Base-by-base conservation (phyloP, 2,888 invertebrate genomes). In the Melieria picta region DNA sequence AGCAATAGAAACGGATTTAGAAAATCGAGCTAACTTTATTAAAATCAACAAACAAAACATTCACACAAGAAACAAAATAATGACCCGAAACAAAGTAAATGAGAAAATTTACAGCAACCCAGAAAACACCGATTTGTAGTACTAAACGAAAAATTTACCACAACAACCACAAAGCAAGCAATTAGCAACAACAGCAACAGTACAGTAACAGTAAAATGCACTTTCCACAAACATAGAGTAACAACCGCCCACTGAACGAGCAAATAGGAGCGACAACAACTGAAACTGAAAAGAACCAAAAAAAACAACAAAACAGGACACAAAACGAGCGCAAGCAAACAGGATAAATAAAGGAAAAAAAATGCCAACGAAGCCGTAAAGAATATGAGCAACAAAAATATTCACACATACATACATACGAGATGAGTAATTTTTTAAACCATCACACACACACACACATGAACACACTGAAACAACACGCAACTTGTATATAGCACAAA, bases 141-240 rank as follows among this genome's bases (percentile, higher is more conserved):
- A 81, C 77, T 78, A 79, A 77, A 76, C 76, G 74, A 66, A 52
- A 75, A 62, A 63, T 5, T 50, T 45, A 66, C n/a, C 66, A 30
- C 9, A 42, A 71, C 70, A 67, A 43, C 4, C 7, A 42, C 1
- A 30, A 43, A 48, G 4, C 3, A 61, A 61, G 42, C n/a, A 60
- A 30, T 43, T 48, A 5, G 42, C 47, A 56, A 56, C 13, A 62
- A 61, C 30, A 30, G 13, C 7, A 42, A 63, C 9, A 52, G 13
- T n/a, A 52, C 13, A 52, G 52, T 52, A 52, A 13, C 13, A 52
- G 52, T 50, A 62, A 62, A 67, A 45, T 47, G 55, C 4, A 43
- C 48, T 7, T 13, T n/a, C 43, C 10, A 11, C 50, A 46, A 58
- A 43, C 30, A 7, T 48, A 48, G 7, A 47, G 6, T 42, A 66